phyloP scores from a whole-genome alignment of 2,888 invertebrate genomes.

The Apodemia hepburni region DNA sequence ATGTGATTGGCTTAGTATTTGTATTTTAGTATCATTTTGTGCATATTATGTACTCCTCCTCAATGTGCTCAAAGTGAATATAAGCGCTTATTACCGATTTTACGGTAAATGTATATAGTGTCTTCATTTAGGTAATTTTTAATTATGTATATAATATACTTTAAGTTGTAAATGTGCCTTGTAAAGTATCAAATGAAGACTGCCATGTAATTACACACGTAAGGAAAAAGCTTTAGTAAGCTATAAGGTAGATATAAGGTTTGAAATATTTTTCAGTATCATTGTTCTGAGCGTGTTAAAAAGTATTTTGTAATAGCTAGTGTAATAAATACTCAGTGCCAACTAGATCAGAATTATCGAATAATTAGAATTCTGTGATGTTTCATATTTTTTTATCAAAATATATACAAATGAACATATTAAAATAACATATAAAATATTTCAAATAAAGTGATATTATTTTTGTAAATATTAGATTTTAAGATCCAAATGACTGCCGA shows the following conservation, averaged over 20 bases:
- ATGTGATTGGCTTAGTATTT: conserved; percentile 64
- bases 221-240: conserved; percentile 74
- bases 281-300: too few species aligned
- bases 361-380: neutral
- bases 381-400: neutral
- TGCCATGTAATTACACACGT: conserved; percentile 72
- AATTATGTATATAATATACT: conserved; percentile 66
- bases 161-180: conserved; percentile 58
- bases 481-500: conserved; percentile 35
- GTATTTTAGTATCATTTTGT: conserved; percentile 63
- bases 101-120: conserved; percentile 75
- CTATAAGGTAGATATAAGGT: conserved; percentile 64
- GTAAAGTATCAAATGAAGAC: conserved; percentile 72
- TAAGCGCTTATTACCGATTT: conserved; percentile 79
- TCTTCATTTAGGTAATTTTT: conserved; percentile 67
- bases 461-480: conserved; percentile 39
- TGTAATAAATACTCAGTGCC: too few species aligned
- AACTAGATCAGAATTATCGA: too few species aligned
- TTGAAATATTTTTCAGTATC: conserved; percentile 34
- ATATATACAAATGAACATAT: neutral
- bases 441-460: conserved; percentile 32
- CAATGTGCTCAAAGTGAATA: conserved; percentile 74
- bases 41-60: conserved; percentile 56
- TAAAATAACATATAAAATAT: conserved; percentile 29
- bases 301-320: too few species aligned